Evolutionary conservation across 35 echinoderm and acorn worm species (phyloP).

Genomic region (Strongylocentrotus purpuratus): DNA sequence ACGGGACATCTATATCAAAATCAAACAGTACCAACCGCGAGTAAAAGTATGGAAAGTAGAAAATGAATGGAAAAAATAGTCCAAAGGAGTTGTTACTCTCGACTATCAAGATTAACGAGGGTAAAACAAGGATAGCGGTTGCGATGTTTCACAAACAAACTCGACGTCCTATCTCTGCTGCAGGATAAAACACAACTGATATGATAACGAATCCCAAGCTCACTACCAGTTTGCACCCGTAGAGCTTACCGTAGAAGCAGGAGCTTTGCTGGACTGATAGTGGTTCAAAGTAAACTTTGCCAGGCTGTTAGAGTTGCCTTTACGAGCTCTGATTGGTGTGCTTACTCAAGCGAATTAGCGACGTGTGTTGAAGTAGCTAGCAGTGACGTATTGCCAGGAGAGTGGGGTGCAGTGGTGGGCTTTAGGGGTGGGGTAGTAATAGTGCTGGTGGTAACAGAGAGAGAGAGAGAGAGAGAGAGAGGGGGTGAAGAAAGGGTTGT

Average conservation of each 20-base stretch:
- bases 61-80: not conserved
- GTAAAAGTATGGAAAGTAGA: not conserved
- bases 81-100: not conserved
- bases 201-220: not conserved
- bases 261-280: not conserved
- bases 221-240: not conserved
- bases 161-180: not conserved
- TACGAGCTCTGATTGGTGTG: slow-evolving; percentile 27
- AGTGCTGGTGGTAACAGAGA: not conserved
- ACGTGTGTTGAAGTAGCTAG: not conserved
- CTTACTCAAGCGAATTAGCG: slow-evolving; percentile 23
- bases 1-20: not conserved
- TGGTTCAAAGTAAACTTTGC: not conserved
- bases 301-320: not conserved
- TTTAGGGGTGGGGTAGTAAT: not conserved
- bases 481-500: not conserved
- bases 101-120: slow-evolving; percentile 3
- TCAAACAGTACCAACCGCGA: not conserved
- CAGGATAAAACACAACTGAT: not conserved
- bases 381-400: not conserved
- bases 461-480: not conserved
- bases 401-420: not conserved
- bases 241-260: not conserved
- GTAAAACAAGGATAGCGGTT: not conserved
- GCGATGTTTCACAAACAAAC: slow-evolving; percentile 11